A percentile compares a stretch with the other conserved stretches of the same genome.
Evolutionary conservation across 2,113 vertebrate species (phyloP).

Genomic region (Peucedramus taeniatus): DNA sequence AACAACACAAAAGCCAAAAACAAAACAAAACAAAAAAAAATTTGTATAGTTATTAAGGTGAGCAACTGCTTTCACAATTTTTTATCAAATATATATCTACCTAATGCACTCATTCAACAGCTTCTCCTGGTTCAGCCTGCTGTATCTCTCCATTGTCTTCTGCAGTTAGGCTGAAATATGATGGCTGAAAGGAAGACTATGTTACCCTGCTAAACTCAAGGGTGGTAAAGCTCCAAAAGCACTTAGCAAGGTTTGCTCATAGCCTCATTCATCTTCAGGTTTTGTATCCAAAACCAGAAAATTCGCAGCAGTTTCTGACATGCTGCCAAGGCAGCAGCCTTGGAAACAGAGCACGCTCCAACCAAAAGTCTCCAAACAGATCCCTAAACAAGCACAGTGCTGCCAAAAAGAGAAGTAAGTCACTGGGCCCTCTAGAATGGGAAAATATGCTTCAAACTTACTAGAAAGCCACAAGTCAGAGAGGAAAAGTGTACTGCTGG

Average conservation of each 20-base stretch:
- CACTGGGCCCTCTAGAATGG: background rate
- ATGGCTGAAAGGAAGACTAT: background rate
- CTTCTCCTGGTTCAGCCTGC: background rate
- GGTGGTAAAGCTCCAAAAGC: background rate
- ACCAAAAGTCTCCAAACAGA: background rate
- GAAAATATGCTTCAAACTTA: background rate
- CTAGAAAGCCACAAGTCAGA: background rate
- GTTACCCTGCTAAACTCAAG: background rate
- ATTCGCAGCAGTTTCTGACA: background rate
- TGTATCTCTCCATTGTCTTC: background rate
- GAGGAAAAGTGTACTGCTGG: background rate
- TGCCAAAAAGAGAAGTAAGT: background rate
- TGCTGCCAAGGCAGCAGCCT: background rate
- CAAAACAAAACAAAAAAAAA: background rate
- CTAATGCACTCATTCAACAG: fast-evolving
- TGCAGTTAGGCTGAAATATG: background rate
- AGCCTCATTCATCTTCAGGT: background rate
- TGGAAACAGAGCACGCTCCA: background rate
- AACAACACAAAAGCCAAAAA: too few species aligned
- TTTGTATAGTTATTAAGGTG: background rate
- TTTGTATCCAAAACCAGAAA: background rate
- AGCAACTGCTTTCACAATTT: background rate
- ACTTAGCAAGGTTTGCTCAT: background rate
- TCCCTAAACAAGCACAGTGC: background rate
- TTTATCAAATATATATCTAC: background rate